Conservation (phyloP, 2,888 invertebrate genomes). For the Cephus rjabovi region DNA sequence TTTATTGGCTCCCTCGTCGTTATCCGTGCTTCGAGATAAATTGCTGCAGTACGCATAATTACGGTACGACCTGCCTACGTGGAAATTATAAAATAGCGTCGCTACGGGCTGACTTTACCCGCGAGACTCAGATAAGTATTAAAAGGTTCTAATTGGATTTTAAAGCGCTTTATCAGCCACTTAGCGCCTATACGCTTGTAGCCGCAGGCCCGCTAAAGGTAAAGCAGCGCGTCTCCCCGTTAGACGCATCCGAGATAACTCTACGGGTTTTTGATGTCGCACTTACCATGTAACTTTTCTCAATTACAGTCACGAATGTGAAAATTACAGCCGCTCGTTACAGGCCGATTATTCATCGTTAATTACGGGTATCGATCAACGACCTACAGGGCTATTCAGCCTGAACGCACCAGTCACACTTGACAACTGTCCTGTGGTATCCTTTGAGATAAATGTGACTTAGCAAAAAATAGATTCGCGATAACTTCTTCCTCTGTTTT, state of each 20-base stretch:
- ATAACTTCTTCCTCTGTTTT: not conserved
- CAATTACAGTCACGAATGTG: slow-evolving; percentile 10
- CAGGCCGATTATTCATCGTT: slow-evolving; percentile 31
- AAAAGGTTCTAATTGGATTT: slow-evolving; percentile 54
- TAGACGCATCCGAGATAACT: slow-evolving; percentile 13
- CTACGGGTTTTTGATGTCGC: slow-evolving; percentile 17
- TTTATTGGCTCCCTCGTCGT: not conserved
- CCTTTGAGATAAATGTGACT: not conserved
- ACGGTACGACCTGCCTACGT: slow-evolving; percentile 2
- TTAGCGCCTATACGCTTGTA: slow-evolving; percentile 36
- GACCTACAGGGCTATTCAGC: not conserved
- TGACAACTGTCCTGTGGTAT: not conserved
- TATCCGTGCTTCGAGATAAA: slow-evolving; percentile 1
- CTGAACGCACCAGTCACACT: not conserved
- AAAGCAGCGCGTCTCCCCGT: not conserved
- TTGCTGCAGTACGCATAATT: slow-evolving; percentile 2
- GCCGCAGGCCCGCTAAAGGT: not conserved
- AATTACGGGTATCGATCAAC: slow-evolving; percentile 13
- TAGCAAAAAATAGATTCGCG: not conserved
- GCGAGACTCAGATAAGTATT: slow-evolving; percentile 38
- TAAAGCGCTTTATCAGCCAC: slow-evolving; percentile 48
- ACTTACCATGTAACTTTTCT: slow-evolving; percentile 5
- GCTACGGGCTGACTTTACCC: not conserved
- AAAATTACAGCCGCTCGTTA: slow-evolving; percentile 23
- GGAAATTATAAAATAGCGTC: slow-evolving; percentile 6